phyloP scores from a whole-genome alignment of 2,888 invertebrate genomes.

The Tenthredo amoena region DNA sequence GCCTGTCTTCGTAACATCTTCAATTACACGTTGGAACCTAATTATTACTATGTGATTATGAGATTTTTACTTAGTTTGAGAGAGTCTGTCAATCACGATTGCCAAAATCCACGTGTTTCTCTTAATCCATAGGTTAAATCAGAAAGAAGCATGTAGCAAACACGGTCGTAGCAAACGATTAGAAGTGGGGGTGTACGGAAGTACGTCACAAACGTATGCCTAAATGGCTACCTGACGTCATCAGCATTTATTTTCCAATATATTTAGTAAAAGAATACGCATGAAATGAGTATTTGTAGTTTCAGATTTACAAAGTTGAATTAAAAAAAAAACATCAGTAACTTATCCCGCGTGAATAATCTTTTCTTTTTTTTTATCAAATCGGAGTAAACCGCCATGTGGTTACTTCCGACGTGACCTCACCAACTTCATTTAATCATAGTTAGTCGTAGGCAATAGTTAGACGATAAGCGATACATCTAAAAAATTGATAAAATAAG shows the following conservation, averaged over 20 bases:
- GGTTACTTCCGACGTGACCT: neutral
- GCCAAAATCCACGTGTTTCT: slow-evolving; percentile 17
- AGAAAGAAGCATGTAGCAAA: neutral
- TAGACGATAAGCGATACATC: neutral
- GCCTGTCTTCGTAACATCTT: slow-evolving; percentile 94
- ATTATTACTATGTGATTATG: neutral
- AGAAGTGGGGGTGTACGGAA: neutral
- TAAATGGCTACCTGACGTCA: neutral
- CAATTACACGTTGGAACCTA: neutral
- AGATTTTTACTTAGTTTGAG: neutral
- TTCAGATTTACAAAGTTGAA: neutral
- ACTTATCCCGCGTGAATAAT: neutral
- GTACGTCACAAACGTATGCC: neutral
- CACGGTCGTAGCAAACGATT: neutral
- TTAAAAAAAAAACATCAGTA: neutral
- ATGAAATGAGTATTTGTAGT: neutral
- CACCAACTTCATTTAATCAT: neutral
- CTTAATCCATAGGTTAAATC: neutral
- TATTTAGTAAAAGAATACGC: neutral
- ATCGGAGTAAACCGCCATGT: neutral
- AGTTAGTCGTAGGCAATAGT: neutral
- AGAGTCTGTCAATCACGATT: neutral
- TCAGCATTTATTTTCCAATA: neutral
- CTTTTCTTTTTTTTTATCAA: neutral
- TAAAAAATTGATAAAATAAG: neutral